phyloP scores from a whole-genome alignment of 2,888 invertebrate species.

The Oxyteleia sp. region DNA sequence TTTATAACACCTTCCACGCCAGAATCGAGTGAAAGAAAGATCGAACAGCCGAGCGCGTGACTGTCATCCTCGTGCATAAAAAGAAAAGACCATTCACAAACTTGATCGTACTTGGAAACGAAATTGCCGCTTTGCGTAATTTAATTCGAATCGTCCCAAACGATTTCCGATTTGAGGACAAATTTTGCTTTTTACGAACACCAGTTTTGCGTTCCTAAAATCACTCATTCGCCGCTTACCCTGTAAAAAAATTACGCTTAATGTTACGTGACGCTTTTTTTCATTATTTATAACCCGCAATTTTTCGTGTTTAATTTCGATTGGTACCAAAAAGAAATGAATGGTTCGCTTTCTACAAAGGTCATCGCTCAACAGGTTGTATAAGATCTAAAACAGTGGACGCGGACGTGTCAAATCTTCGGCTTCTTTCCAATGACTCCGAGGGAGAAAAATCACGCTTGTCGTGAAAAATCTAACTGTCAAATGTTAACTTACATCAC shows the following conservation, averaged over 20 bases:
- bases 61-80: constrained; percentile 65
- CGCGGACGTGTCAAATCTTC: constrained; percentile 19
- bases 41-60: constrained; percentile 48
- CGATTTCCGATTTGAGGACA: constrained; percentile 12
- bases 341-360: constrained; percentile 29
- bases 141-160: constrained; percentile 33
- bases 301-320: constrained; percentile 14
- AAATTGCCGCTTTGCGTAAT: constrained; percentile 51
- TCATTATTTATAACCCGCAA: neutral
- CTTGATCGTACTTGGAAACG: constrained; percentile 44
- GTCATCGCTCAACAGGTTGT: constrained; percentile 24
- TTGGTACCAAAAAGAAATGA: constrained; percentile 18
- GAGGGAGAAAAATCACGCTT: constrained; percentile 29
- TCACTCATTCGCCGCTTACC: neutral
- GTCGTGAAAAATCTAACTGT: constrained; percentile 26
- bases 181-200: neutral
- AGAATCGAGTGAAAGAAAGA: constrained; percentile 68
- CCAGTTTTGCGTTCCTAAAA: neutral
- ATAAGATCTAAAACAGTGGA: constrained; percentile 37
- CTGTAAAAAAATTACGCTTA: neutral
- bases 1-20: too few species aligned
- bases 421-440: constrained; percentile 12
- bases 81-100: constrained; percentile 66
- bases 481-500: constrained; percentile 50
- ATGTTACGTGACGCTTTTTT: constrained; percentile 5